Conservation (phyloP, 2,113 vertebrate species). For the Bagarius yarrelli region DNA sequence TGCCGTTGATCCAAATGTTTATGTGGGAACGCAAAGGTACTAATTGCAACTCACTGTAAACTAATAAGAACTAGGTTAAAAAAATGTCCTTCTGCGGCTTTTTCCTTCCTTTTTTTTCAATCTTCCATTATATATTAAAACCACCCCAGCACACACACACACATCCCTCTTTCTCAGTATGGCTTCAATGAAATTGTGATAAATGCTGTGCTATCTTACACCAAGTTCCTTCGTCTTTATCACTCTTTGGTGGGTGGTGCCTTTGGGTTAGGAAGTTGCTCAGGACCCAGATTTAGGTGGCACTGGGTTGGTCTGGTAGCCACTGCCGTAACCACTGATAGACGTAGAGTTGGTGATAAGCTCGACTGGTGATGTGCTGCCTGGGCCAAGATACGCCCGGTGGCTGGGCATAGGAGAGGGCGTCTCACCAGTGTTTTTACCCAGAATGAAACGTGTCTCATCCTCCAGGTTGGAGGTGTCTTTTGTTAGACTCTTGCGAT, state of each 20-base stretch:
- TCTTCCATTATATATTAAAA: neutral
- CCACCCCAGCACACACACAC: neutral
- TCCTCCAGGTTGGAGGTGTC: constrained; percentile 97
- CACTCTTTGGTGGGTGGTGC: constrained; percentile 44
- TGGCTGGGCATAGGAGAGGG: constrained; percentile 93
- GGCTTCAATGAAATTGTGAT: constrained; percentile 60
- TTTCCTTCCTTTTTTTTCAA: constrained; percentile 15
- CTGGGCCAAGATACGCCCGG: constrained; percentile 89
- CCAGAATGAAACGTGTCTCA: constrained; percentile 94
- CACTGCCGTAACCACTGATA: constrained; percentile 87
- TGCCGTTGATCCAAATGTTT: constrained; percentile 28
- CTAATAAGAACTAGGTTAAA: neutral
- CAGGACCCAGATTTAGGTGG: constrained; percentile 94
- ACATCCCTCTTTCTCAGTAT: constrained; percentile 17
- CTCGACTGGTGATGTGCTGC: constrained; percentile 82
- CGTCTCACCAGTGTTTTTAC: constrained; percentile 87
- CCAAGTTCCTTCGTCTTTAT: constrained; percentile 43
- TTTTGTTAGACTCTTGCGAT: constrained; percentile 98
- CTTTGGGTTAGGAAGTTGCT: constrained; percentile 53
- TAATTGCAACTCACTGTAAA: constrained; percentile 5
- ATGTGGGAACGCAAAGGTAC: constrained; percentile 3
- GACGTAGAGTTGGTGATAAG: constrained; percentile 78
- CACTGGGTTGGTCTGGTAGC: constrained; percentile 84
- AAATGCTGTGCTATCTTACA: constrained; percentile 54
- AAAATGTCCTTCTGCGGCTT: neutral